Conservation (phyloP, 35 echinoderm and acorn worm genomes). For the Ophioderma brevispina region DNA sequence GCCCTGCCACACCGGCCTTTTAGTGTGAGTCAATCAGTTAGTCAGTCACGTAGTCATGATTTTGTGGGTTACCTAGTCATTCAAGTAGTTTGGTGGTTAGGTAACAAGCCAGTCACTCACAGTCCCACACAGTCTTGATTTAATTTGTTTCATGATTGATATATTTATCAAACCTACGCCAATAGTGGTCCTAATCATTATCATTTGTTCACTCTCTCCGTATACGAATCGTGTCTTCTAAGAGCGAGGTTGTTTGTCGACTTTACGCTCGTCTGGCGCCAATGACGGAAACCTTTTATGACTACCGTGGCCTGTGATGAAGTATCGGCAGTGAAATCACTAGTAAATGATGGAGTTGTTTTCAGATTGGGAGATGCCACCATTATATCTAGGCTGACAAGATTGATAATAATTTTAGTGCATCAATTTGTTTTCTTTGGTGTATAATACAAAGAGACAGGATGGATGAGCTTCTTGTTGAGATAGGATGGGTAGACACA, state of each 20-base stretch:
- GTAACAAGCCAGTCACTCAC: too few relatives aligned
- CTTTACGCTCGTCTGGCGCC: neutral
- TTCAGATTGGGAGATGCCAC: constrained; percentile 2
- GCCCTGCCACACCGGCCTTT: too few relatives aligned
- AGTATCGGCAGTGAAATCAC: neutral
- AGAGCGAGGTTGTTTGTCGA: neutral
- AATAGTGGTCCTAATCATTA: neutral
- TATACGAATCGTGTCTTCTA: neutral
- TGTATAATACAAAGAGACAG: neutral
- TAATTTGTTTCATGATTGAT: neutral
- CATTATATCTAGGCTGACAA: neutral
- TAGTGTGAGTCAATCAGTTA: too few relatives aligned
- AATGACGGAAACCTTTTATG: neutral
- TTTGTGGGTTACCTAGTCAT: too few relatives aligned
- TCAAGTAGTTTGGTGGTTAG: too few relatives aligned
- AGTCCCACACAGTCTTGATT: neutral
- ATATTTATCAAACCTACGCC: neutral
- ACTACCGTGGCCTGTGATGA: neutral
- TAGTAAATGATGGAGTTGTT: constrained; percentile 3
- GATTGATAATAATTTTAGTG: neutral
- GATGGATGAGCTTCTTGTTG: neutral
- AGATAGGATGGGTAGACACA: too few relatives aligned
- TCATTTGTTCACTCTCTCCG: neutral
- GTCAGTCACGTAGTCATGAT: too few relatives aligned
- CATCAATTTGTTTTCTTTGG: constrained; percentile 5